Evolutionary conservation across 2,113 vertebrate species (phyloP), one percentile per base, ranked within the genome.

Genomic region (Aspidoscelis tigris): DNA sequence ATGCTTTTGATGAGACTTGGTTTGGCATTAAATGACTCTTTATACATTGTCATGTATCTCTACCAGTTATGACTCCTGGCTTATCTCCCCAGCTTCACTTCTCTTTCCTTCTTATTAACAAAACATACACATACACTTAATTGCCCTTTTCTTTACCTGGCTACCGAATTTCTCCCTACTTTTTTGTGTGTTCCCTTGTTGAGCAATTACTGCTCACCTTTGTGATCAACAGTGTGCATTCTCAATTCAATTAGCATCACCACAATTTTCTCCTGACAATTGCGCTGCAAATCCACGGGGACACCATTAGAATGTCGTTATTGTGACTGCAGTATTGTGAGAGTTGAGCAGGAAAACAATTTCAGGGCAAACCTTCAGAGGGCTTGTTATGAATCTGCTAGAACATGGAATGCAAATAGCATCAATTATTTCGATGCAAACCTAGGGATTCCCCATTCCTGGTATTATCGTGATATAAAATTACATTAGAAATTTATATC

Each of bases 241-340:
- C 92, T 78, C 90, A 90, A 90, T 93, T 94, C 90, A 94, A 90
- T 94, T 94, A 93, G 81, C 87, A 86, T 92, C 2, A 0, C 20
- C 85, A 80, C 78, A 82, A 79, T 90, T 92, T 91, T 91, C 93
- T 92, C 93, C 41, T 90, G 92, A 94, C 92, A 94, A 94, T 94
- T 93, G 89, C 82, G 78, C 78, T 14, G 86, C 87, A 90, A 82
- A 88, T 86, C 93, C 90, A 90, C 88, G 83, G 92, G 86, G 90
- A 94, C 91, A 86, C 90, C 89, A 94, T 93, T 94, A 92, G 94
- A 91, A 92, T 92, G 89, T 92, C 90, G 87, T 93, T 91, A 92
- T 94, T 33, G 87, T 85, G 91, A 82, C 89, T 78, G 78, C 82
- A 84, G 78, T 85, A 82, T 93, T 92, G 69, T 81, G 87, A 92